Conservation (phyloP, 2,113 vertebrate species). For the Atlantisia rogersi region DNA sequence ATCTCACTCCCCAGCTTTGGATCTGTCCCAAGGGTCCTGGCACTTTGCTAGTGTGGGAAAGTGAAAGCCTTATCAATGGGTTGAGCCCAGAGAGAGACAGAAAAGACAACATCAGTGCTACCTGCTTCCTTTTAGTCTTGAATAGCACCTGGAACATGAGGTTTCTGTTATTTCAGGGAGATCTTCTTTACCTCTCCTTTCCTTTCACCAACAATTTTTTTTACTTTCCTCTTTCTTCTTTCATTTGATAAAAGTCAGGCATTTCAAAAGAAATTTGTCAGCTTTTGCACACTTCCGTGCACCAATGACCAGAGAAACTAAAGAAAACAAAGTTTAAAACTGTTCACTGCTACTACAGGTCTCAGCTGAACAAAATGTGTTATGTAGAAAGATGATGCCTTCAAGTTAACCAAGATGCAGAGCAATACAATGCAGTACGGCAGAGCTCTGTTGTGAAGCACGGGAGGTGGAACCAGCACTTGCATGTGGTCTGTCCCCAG, state of each 20-base stretch:
- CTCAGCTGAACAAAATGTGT: background rate
- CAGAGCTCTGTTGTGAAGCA: background rate
- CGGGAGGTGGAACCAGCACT: background rate
- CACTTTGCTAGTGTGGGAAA: background rate
- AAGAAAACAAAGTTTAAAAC: background rate
- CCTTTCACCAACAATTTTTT: background rate
- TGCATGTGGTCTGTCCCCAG: background rate
- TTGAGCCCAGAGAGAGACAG: background rate
- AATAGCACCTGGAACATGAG: background rate
- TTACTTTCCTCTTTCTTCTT: background rate
- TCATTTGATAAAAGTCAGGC: background rate
- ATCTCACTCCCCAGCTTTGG: background rate
- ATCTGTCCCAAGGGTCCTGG: background rate
- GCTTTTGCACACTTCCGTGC: background rate
- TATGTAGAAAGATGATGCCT: background rate
- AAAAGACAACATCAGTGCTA: background rate
- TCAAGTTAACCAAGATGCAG: background rate
- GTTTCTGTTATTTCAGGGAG: background rate
- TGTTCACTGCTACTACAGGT: background rate
- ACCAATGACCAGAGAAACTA: background rate
- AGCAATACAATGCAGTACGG: background rate
- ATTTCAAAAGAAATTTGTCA: background rate
- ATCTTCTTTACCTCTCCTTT: background rate
- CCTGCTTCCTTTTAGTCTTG: background rate
- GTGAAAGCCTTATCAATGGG: background rate